phyloP scores from a whole-genome alignment of 1,140 invertebrate species.

The Fragariocoptes setiger region DNA sequence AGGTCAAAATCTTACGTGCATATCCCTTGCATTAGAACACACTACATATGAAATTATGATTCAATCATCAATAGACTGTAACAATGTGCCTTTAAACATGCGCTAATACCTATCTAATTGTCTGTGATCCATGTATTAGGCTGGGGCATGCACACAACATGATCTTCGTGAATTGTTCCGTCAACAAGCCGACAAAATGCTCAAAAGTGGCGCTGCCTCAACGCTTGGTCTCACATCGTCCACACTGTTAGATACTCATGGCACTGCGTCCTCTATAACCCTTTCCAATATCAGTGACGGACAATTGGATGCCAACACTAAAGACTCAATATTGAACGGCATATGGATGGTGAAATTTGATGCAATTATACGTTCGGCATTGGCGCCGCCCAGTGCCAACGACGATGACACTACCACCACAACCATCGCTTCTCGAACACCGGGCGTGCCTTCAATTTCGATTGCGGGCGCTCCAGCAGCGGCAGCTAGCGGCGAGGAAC shows the following conservation, averaged over 20 bases:
- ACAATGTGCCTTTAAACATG: no score
- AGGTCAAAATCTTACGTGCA: no score
- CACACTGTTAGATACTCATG: not conserved
- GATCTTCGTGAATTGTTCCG: constrained; percentile 96
- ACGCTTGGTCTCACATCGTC: not conserved
- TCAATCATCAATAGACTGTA: no score
- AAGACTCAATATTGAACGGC: constrained; percentile 89
- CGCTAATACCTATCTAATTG: no score
- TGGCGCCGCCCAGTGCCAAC: no score
- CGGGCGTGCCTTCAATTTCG: not conserved
- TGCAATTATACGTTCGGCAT: constrained; percentile 64
- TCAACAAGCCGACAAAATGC: constrained; percentile 84
- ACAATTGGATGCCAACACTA: constrained; percentile 96
- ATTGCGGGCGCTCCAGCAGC: constrained; percentile 19
- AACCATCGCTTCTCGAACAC: not conserved
- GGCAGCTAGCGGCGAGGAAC: constrained; percentile 52
- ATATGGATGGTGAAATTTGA: constrained; percentile 99
- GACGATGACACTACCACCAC: not conserved
- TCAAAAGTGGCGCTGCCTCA: constrained; percentile 73
- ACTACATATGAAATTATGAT: no score
- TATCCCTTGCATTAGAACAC: no score
- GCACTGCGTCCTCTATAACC: not conserved
- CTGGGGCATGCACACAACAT: constrained; percentile 81
- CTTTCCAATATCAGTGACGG: not conserved
- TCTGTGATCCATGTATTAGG: constrained; percentile 76